phyloP scores from a whole-genome alignment of 2,113 vertebrate species.

The Gymnarchus niloticus region DNA sequence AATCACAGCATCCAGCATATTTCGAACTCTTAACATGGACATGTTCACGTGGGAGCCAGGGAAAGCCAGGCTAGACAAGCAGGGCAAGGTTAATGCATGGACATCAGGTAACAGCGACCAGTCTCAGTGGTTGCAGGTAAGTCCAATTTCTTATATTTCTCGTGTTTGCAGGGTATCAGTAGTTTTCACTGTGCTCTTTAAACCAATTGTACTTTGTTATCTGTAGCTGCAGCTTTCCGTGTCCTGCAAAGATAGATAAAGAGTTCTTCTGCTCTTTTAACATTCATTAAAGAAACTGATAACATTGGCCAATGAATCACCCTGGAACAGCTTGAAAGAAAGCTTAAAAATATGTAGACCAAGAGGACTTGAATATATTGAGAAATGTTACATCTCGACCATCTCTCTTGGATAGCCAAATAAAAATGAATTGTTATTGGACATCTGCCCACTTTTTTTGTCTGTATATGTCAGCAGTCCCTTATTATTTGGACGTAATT shows the following conservation, averaged over 20 bases:
- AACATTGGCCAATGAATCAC: not conserved
- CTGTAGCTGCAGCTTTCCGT: conserved; percentile 37
- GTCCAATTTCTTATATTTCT: not conserved
- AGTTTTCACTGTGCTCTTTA: not conserved
- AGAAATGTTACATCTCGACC: not conserved
- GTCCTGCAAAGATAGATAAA: not conserved
- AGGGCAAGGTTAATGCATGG: conserved; percentile 98
- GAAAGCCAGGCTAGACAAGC: conserved; percentile 93
- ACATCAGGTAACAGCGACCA: conserved; percentile 93
- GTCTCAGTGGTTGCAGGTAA: conserved; percentile 97
- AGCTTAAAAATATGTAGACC: not conserved
- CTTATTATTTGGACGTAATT: not conserved
- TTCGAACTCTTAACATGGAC: conserved; percentile 97
- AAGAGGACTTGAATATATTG: not conserved
- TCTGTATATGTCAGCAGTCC: not conserved
- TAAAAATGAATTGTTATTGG: not conserved
- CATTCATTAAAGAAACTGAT: conserved; percentile 57
- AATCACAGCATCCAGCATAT: conserved; percentile 88
- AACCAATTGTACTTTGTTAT: conserved; percentile 37
- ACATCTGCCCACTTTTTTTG: not conserved
- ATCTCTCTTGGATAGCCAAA: not conserved
- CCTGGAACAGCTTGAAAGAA: not conserved
- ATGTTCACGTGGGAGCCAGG: conserved; percentile 98
- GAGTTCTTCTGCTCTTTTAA: conserved; percentile 33
- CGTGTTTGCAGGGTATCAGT: not conserved